Evolutionary conservation across 2,888 invertebrate species (phyloP), one percentile per base, ranked within the genome.

Genomic region (Psylliodes chrysocephalus): DNA sequence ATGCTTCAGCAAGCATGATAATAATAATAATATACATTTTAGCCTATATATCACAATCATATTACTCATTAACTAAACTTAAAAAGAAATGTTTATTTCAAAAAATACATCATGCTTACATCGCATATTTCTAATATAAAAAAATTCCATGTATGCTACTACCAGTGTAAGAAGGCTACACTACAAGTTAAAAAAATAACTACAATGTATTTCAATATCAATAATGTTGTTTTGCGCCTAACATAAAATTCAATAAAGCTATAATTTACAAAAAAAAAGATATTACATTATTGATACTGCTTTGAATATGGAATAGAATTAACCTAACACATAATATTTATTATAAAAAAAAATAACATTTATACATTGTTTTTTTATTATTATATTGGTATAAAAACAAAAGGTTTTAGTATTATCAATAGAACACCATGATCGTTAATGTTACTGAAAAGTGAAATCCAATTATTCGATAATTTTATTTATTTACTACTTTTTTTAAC

Each of bases 1-100:
- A 18, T 42, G 42, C n/a, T 18, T 42, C 42, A 18, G 42, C 42
- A 42, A 42, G 42, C 42, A 42, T 42, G 42, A 42, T 42, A 38
- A 38, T 14, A 18, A 42, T 42, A 38, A 38, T 14, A 14, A 14
- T 10, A 42, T 2, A 42, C n/a, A 3, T 35, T 35, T 35, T 35
- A 35, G 14, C 35, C 35, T 42, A 18, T 4, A 42, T 42, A 42
- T 42, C 42, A 42, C 42, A 42, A 10, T 42, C 18, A 15, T n/a
- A 15, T 42, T 18, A 42, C n/a, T n/a, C n/a, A n/a, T 42, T 18
- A 42, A 33, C 33, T 33, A 33, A n/a, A n/a, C n/a, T n/a, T n/a
- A n/a, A n/a, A 42, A 17, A 42, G 18, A 33, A 38, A 5, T 2
- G 6, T 30, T 8, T 6, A 8, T 18, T 18, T 10, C 5, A 10